phyloP scores from a whole-genome alignment of 53 echinoderm and acorn worm species.

The Paelopatides confundens region DNA sequence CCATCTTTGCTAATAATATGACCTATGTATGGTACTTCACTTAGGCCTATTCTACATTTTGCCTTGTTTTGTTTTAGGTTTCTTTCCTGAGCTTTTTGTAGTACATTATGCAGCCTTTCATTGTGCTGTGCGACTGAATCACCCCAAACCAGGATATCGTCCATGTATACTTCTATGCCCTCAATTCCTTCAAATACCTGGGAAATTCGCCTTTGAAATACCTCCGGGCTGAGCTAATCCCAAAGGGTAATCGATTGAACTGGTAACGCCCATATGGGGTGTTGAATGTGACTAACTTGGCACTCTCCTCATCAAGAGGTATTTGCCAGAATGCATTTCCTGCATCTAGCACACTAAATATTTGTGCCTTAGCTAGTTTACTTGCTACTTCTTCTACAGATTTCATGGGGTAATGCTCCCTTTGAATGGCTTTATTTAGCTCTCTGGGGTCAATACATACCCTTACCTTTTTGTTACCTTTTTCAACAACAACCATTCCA shows the following conservation, averaged over 20 bases:
- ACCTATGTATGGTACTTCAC: neutral
- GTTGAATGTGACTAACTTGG: constrained; percentile 9
- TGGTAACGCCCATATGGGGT: constrained; percentile 6
- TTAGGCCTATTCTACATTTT: neutral
- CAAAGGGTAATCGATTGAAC: constrained; percentile 20
- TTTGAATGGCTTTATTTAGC: constrained; percentile 1
- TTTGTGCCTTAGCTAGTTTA: constrained; percentile 1
- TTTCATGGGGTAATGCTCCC: constrained; percentile 23
- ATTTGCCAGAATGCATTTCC: constrained; percentile 42
- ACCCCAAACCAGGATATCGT: too few relatives aligned
- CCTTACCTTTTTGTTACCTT: neutral
- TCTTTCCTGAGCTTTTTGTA: constrained; percentile 51
- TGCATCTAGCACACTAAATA: constrained; percentile 32
- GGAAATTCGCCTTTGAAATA: constrained; percentile 44
- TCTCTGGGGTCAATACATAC: constrained; percentile 16
- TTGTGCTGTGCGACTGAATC: constrained; percentile 44
- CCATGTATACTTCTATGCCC: constrained; percentile 39
- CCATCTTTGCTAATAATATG: too few relatives aligned
- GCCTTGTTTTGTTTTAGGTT: too few relatives aligned
- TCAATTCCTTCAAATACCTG: constrained; percentile 32
- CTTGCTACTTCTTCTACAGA: constrained; percentile 21
- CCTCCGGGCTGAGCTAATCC: constrained; percentile 21
- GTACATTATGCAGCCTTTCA: neutral
- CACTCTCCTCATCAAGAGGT: constrained; percentile 5
- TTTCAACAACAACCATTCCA: constrained; percentile 4